These are phyloP conservation scores for Pocillopora verrucosa DNA, from an alignment of 64 coral and sea anemone species.

Conservation along the genomic window DNA sequence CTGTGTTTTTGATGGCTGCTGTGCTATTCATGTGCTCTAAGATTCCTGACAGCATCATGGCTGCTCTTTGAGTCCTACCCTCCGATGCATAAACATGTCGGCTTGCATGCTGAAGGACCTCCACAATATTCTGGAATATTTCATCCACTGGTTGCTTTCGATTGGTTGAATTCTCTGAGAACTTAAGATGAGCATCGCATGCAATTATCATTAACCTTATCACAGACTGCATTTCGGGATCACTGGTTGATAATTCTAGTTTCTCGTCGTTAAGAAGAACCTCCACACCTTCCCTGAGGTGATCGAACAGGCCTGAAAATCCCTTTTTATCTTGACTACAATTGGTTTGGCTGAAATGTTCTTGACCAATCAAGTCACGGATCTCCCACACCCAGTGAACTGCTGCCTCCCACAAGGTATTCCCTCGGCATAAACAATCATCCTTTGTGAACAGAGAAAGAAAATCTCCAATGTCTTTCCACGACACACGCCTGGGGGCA, in stretches of 20 bases:
- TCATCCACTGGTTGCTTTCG: not conserved
- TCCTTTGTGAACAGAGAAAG: conserved; percentile 33
- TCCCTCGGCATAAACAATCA: conserved; percentile 59
- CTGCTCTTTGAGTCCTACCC: not conserved
- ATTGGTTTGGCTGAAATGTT: not conserved
- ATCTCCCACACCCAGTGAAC: conserved; percentile 61
- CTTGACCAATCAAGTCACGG: not conserved
- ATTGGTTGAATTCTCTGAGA: conserved; percentile 2
- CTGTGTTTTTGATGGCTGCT: not conserved
- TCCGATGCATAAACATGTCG: conserved; percentile 40
- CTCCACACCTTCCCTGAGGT: not conserved
- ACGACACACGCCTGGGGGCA: conserved; percentile 30
- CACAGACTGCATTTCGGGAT: not conserved
- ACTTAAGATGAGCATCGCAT: conserved; percentile 29
- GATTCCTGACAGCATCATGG: conserved; percentile 2
- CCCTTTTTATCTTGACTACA: not conserved
- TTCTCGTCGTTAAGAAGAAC: not conserved
- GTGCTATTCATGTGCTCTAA: conserved; percentile 27
- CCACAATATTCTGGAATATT: not conserved
- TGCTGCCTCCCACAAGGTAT: conserved; percentile 52
- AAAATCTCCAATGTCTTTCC: conserved; percentile 52
- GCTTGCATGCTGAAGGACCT: conserved; percentile 2
- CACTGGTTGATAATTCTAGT: not conserved
- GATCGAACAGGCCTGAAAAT: conserved; percentile 14
- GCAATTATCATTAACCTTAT: conserved; percentile 1